Evolutionary conservation across 2,888 invertebrate species (phyloP), one percentile per base, ranked within the genome.

Genomic region (Allacma fusca): DNA sequence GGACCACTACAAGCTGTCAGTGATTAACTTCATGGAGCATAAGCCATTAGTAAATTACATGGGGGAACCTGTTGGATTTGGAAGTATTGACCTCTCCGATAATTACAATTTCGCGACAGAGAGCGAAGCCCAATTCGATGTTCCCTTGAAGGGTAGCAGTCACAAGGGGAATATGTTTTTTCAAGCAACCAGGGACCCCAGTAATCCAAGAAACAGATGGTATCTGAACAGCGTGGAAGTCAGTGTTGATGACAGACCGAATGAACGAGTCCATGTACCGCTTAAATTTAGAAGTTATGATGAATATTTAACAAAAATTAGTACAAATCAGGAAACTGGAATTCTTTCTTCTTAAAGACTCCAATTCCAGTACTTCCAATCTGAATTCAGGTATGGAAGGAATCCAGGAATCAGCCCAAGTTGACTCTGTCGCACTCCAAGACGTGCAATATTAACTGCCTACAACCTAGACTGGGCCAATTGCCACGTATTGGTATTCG

Each of bases 41-140:
- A 50, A 68, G 26, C 70, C 79, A 21, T 24, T 77, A 0, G 40
- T 79, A 2, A 65, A 89, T 71, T 87, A 91, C 80, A 87, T 94
- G 57, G 94, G 94, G 1, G 91, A 93, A 86, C 94, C 94, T 0
- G 91, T 94, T 50, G 90, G 89, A 85, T 91, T 91, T 78, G 88
- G 88, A 72, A 87, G 88, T 4, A 89, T 93, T 79, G 90, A 92
- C 86, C 85, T 93, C 50, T 88, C 88, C 1, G 81, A 85, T 68
- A 80, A 75, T 7, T 77, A 80, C 16, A 88, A 89, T 82, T 89
- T 85, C 82, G 89, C 89, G 67, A 89, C 91, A 85, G 89, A 88
- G 0, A 84, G 87, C 34, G 86, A 84, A 12, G 92, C 92, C 16
- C 89, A 89, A 85, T 91, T 92, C 85, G 88, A 89, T 85, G 88